Percentiles rank a stretch among this genome's conserved stretches.
Conservation (phyloP, 2,113 vertebrate species). For the Cebidichthys violaceus region DNA sequence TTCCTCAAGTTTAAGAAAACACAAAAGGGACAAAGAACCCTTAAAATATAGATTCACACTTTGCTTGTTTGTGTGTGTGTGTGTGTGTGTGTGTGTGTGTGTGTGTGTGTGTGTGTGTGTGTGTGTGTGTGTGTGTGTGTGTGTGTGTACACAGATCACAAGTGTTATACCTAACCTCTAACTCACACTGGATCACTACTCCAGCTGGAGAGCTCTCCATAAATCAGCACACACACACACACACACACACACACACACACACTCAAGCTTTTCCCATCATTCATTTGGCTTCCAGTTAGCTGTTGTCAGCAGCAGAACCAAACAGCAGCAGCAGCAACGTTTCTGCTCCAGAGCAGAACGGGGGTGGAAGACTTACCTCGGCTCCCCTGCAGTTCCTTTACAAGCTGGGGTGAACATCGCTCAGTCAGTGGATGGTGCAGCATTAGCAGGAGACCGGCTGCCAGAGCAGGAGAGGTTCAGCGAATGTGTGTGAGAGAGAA, state of each 20-base stretch:
- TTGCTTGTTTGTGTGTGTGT: neutral
- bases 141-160: constrained; percentile 1
- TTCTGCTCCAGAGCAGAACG: constrained; percentile 15
- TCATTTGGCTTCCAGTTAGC: constrained; percentile 34
- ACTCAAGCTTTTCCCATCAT: constrained; percentile 19
- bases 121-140: neutral
- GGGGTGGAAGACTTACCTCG: constrained; percentile 67
- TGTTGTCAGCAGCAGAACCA: constrained; percentile 15
- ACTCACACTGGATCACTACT: constrained; percentile 33
- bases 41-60: constrained; percentile 13
- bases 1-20: constrained; percentile 29
- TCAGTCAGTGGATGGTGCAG: constrained; percentile 62
- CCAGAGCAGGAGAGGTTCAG: constrained; percentile 57
- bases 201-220: constrained; percentile 72
- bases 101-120: neutral
- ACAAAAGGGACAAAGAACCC: neutral
- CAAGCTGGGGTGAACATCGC: constrained; percentile 78
- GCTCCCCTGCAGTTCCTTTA: constrained; percentile 71
- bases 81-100: no score
- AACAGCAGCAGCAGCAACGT: constrained; percentile 24
- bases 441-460: constrained; percentile 68
- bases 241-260: constrained; percentile 44
- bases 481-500: constrained; percentile 26
- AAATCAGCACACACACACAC: constrained; percentile 30
- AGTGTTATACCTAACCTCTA: constrained; percentile 48